These are phyloP conservation scores for Lepidonotus clava DNA, from an alignment of 2,888 invertebrate species.

Conservation along the genomic window DNA sequence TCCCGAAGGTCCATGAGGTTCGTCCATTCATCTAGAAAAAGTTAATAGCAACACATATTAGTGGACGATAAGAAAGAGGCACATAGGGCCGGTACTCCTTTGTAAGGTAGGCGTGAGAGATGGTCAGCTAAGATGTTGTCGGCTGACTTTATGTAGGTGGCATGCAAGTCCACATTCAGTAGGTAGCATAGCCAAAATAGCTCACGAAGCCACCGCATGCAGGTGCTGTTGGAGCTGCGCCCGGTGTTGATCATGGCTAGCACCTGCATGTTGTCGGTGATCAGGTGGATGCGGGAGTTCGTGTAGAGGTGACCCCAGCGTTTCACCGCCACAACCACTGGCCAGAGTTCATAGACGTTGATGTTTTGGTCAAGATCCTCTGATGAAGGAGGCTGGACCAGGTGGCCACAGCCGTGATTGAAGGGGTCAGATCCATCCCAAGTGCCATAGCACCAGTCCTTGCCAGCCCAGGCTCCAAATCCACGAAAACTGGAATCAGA, in stretches of 20 bases:
- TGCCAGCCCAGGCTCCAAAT: background rate
- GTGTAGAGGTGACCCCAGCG: background rate
- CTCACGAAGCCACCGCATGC: background rate
- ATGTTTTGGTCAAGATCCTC: background rate
- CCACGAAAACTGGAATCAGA: background rate
- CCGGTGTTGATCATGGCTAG: background rate
- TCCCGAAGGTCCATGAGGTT: no score
- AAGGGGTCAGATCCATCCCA: background rate
- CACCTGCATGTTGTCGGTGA: conserved; percentile 16
- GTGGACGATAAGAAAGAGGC: no score
- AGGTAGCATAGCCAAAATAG: background rate
- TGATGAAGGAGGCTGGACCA: background rate
- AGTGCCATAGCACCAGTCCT: background rate
- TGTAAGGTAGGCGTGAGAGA: no score
- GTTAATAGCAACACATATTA: no score
- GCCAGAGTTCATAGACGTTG: background rate
- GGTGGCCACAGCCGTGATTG: background rate
- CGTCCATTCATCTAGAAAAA: no score
- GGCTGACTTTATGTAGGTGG: no score
- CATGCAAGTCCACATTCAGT: background rate
- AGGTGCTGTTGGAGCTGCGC: background rate
- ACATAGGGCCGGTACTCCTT: no score
- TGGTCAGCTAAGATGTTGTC: no score
- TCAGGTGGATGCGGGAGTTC: background rate
- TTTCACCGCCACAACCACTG: background rate